Percentiles rank a stretch among this genome's conserved stretches.
These are phyloP conservation scores for Drosophila fuyamai DNA, from an alignment of 1,140 invertebrate species.

Conservation along the genomic window DNA sequence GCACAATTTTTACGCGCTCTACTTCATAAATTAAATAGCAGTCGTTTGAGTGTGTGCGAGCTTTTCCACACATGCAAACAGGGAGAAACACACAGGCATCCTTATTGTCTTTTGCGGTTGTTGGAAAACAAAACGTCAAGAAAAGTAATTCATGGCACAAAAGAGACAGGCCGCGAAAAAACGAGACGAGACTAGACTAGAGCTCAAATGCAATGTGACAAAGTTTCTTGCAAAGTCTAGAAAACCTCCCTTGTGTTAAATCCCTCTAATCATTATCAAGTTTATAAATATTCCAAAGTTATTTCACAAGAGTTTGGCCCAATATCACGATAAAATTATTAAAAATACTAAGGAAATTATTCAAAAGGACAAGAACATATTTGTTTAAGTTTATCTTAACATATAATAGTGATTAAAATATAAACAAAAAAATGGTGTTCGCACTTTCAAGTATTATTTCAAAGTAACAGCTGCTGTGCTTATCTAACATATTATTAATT, in stretches of 20 bases:
- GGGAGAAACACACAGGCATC: conserved; percentile 2
- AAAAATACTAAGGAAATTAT: no score
- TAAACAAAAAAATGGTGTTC: not conserved
- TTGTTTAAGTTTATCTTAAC: no score
- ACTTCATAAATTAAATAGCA: conserved; percentile 83
- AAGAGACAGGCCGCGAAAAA: conserved; percentile 32
- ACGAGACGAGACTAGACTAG: conserved; percentile 40
- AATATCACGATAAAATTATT: no score
- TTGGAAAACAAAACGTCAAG: conserved; percentile 78
- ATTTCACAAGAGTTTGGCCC: not conserved
- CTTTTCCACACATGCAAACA: conserved; percentile 18
- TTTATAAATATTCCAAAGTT: not conserved
- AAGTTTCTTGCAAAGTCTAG: conserved; percentile 7
- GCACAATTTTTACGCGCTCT: conserved; percentile 82
- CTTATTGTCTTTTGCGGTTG: conserved; percentile 74
- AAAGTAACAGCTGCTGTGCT: not conserved
- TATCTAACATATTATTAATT: not conserved
- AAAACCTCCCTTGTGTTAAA: not conserved
- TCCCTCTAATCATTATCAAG: not conserved
- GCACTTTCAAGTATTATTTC: not conserved
- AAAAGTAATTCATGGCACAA: conserved; percentile 79
- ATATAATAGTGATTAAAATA: no score
- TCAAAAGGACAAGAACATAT: no score
- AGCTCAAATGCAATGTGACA: conserved; percentile 30
- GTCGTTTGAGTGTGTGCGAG: conserved; percentile 30